These are phyloP conservation scores for Chironomus tepperi DNA, from an alignment of 1,140 invertebrate genomes.

Conservation along the genomic window DNA sequence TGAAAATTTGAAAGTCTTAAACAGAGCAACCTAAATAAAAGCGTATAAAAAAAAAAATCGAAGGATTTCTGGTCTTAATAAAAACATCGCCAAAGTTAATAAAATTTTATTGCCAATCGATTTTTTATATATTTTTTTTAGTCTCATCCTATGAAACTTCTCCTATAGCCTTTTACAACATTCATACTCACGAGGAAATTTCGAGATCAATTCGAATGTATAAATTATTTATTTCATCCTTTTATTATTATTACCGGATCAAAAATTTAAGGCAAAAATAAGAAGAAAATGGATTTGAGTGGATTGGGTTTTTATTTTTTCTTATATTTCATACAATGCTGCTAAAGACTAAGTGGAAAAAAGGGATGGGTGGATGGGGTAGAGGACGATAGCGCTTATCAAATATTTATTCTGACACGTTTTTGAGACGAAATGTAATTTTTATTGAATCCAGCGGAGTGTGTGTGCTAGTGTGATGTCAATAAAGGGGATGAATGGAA, in stretches of 20 bases:
- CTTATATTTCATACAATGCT: too few relatives aligned
- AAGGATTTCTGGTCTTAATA: background rate
- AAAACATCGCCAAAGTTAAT: conserved; percentile 8
- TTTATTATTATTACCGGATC: conserved; percentile 20
- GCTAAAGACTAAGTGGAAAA: background rate
- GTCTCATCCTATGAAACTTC: background rate
- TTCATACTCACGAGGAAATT: background rate
- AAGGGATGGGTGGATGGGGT: background rate
- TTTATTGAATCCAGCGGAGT: conserved; percentile 14
- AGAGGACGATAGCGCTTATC: background rate
- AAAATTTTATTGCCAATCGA: conserved; percentile 14
- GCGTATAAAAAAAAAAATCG: too few relatives aligned
- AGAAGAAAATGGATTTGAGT: background rate
- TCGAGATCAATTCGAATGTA: background rate
- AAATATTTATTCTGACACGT: conserved; percentile 23
- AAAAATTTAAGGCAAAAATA: background rate
- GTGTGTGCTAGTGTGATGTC: background rate
- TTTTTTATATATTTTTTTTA: background rate
- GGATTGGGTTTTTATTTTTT: background rate
- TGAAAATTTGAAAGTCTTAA: too few relatives aligned
- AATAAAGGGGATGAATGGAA: background rate
- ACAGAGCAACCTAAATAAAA: too few relatives aligned
- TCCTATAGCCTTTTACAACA: background rate
- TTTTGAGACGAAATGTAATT: conserved; percentile 19
- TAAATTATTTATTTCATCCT: conserved; percentile 23